Evolutionary conservation across 1,140 invertebrate genomes (phyloP).

Genomic region (Sinella curviseta): DNA sequence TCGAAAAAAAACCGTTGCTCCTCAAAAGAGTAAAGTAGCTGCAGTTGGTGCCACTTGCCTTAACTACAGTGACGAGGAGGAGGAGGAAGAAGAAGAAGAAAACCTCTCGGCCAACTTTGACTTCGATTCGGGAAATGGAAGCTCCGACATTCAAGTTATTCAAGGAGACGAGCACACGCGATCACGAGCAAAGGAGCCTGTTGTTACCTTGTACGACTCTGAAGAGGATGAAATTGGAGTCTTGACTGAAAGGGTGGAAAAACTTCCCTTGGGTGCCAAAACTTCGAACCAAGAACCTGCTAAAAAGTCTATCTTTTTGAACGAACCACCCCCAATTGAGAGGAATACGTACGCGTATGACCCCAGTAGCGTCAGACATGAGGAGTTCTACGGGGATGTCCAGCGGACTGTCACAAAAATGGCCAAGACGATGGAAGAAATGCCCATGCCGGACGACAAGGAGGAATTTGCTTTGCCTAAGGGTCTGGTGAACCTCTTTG

Average conservation of each 20-base stretch:
- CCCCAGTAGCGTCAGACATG: not conserved
- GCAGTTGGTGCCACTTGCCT: not conserved
- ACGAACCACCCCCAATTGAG: not conserved
- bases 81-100: not conserved
- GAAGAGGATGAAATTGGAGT: not conserved
- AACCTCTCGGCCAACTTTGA: not conserved
- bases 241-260: not conserved
- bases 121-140: not conserved
- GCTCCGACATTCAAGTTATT: not conserved
- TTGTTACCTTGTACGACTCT: not conserved
- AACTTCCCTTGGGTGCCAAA: not conserved
- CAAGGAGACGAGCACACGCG: not conserved
- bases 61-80: not conserved
- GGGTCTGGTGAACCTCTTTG: slow-evolving; percentile 72
- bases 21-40: not conserved
- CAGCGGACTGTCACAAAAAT: slow-evolving; percentile 17
- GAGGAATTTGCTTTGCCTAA: slow-evolving; percentile 63
- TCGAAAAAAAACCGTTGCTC: no score
- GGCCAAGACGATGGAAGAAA: slow-evolving; percentile 51
- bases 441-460: slow-evolving; percentile 53
- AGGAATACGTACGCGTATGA: not conserved
- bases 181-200: not conserved
- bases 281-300: not conserved
- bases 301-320: not conserved
- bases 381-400: slow-evolving; percentile 33